phyloP scores from a whole-genome alignment of 2,113 vertebrate species.

The Petromus typicus region DNA sequence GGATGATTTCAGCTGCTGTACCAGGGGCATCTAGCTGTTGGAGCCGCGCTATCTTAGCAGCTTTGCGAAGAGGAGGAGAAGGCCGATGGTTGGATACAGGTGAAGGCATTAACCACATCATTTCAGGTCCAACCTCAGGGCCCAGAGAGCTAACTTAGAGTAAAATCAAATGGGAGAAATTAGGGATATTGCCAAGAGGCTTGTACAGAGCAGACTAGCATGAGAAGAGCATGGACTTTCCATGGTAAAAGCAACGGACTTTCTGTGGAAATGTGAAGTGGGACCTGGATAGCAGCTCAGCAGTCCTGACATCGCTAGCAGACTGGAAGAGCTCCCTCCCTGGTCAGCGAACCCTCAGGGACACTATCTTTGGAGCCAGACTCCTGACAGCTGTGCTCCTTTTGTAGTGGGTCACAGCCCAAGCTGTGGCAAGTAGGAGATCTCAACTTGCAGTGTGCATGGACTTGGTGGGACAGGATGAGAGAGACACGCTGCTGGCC shows the following conservation, averaged over 20 bases:
- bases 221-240: neutral
- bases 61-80: neutral
- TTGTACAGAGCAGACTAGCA: fast-evolving
- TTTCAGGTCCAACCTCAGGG: neutral
- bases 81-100: neutral
- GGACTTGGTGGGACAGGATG: neutral
- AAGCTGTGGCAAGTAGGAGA: neutral
- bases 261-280: neutral
- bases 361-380: neutral
- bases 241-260: neutral
- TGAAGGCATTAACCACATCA: neutral
- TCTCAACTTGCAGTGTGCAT: neutral
- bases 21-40: neutral
- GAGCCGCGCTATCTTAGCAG: neutral
- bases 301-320: neutral
- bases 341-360: neutral
- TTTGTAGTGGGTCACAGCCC: neutral
- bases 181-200: neutral
- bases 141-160: neutral
- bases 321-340: neutral
- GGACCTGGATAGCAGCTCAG: neutral
- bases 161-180: neutral
- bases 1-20: neutral
- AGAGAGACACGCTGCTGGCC: neutral
- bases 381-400: neutral